Percentiles rank a stretch among this genome's conserved stretches.
Evolutionary conservation across 2,113 vertebrate species (phyloP).

Genomic region (Leptosomus discolor): DNA sequence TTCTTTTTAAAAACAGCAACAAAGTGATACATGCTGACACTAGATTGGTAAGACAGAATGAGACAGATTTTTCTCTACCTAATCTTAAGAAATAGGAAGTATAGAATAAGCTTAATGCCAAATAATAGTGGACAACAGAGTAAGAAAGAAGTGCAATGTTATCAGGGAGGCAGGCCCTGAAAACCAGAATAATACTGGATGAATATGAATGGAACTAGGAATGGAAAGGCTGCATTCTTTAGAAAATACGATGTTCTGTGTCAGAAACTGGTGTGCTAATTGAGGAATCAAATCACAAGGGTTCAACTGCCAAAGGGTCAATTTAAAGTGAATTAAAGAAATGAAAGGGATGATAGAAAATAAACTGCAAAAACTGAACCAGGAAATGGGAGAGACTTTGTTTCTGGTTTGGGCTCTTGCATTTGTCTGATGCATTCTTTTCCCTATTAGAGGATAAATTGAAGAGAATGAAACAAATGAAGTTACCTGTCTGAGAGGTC

Average conservation of each 20-base stretch:
- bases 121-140: background rate
- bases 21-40: background rate
- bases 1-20: background rate
- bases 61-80: background rate
- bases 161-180: background rate
- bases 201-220: too few species aligned
- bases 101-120: background rate
- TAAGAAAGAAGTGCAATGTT: background rate
- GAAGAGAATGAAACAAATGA: background rate
- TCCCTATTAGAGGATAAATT: background rate
- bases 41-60: background rate
- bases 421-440: background rate
- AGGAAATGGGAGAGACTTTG: background rate
- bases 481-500: background rate
- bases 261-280: background rate
- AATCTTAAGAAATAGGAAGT: background rate
- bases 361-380: background rate
- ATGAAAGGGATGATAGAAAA: background rate
- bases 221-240: background rate
- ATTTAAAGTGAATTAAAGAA: background rate
- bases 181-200: background rate
- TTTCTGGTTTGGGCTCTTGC: background rate
- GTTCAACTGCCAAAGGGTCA: background rate
- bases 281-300: background rate
- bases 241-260: background rate